These are phyloP conservation scores for Phyllostomus hastatus DNA, from an alignment of 2,113 vertebrate species.

Conservation along the genomic window DNA sequence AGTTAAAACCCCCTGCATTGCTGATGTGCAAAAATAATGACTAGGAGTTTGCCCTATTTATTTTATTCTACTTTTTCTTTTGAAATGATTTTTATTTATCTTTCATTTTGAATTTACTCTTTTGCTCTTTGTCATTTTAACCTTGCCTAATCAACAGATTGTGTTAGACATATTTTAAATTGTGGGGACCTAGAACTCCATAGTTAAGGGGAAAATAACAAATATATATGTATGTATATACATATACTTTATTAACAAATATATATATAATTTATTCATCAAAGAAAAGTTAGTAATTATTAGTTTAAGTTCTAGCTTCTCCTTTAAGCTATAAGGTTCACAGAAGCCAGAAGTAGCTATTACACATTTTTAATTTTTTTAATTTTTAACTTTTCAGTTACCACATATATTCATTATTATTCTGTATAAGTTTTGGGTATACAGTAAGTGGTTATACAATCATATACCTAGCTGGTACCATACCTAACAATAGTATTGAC, in stretches of 20 bases:
- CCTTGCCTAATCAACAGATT: neutral
- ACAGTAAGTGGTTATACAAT: neutral
- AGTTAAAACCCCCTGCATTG: neutral
- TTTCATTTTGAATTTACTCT: neutral
- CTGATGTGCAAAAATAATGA: neutral
- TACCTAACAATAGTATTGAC: neutral
- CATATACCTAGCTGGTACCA: neutral
- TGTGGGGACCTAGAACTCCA: neutral
- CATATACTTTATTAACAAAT: neutral
- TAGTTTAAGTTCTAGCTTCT: neutral
- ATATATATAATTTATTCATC: neutral
- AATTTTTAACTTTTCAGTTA: neutral
- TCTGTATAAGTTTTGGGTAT: neutral
- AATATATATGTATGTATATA: too few relatives aligned
- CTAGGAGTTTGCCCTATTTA: neutral
- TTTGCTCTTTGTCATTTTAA: neutral
- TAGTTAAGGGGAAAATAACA: neutral
- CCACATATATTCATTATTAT: neutral
- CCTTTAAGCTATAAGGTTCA: neutral
- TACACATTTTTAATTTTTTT: neutral
- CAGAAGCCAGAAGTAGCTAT: neutral
- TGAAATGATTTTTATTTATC: neutral
- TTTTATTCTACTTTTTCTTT: neutral
- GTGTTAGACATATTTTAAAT: neutral
- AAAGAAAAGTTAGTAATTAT: neutral